A percentile compares a stretch with the other conserved stretches of the same genome.
phyloP scores from a whole-genome alignment of 2,888 invertebrate species.

The Bedellia somnulentella region DNA sequence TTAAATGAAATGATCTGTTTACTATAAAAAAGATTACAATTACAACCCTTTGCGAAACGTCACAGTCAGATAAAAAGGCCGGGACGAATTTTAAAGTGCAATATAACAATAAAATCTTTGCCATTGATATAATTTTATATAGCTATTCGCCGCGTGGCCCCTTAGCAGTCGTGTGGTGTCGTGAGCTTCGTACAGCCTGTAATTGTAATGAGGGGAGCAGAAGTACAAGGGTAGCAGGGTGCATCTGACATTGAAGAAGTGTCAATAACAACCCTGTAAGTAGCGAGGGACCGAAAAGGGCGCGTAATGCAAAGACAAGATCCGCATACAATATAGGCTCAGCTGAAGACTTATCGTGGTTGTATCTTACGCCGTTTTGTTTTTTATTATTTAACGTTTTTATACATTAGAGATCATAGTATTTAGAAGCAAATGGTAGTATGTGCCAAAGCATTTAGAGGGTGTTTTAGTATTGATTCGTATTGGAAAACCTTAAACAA shows the following conservation, averaged over 20 bases:
- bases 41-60: slow-evolving; percentile 20
- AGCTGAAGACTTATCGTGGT: too few relatives aligned
- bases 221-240: slow-evolving; percentile 45
- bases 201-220: slow-evolving; percentile 41
- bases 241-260: slow-evolving; percentile 64
- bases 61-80: slow-evolving; percentile 17
- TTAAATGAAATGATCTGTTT: too few relatives aligned
- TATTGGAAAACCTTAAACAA: slow-evolving; percentile 35
- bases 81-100: slow-evolving; percentile 43
- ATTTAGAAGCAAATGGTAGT: too few relatives aligned
- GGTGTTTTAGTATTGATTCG: slow-evolving; percentile 2
- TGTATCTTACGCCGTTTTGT: too few relatives aligned
- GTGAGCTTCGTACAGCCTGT: slow-evolving; percentile 18
- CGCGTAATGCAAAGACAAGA: slow-evolving; percentile 57
- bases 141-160: slow-evolving; percentile 19
- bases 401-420: too few relatives aligned
- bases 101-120: slow-evolving; percentile 45
- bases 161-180: slow-evolving; percentile 48
- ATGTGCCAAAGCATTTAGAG: neutral
- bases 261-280: slow-evolving; percentile 62
- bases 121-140: slow-evolving; percentile 55
- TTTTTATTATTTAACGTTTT: too few relatives aligned
- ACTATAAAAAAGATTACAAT: too few relatives aligned
- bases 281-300: slow-evolving; percentile 47
- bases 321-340: too few relatives aligned